These are phyloP conservation scores for Phaenicophaeus curvirostris DNA, from an alignment of 2,797 vertebrate genomes.

Conservation along the genomic window DNA sequence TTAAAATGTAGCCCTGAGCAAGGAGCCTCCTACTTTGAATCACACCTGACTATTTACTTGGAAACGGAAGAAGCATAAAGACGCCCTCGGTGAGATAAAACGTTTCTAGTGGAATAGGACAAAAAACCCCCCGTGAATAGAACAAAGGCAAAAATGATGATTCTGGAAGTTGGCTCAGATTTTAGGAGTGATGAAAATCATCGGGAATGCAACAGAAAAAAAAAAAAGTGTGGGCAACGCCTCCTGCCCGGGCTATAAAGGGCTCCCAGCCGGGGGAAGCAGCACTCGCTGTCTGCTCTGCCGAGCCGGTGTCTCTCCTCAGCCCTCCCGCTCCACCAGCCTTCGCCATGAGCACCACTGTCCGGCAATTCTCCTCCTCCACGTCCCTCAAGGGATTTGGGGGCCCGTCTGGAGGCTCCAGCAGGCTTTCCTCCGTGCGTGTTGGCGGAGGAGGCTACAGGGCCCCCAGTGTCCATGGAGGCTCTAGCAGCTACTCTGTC, in stretches of 20 bases:
- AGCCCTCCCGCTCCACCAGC: background rate
- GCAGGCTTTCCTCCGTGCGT: conserved; percentile 45
- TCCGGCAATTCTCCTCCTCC: conserved; percentile 70
- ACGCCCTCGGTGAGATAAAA: background rate
- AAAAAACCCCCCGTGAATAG: background rate
- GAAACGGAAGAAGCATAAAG: conserved; percentile 52
- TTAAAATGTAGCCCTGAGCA: conserved; percentile 61
- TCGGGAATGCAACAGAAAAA: conserved; percentile 28
- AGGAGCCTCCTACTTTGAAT: conserved; percentile 55
- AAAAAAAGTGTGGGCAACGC: conserved; percentile 10
- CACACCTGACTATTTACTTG: conserved; percentile 23
- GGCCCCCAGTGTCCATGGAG: conserved; percentile 69
- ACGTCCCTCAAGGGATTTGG: conserved; percentile 64
- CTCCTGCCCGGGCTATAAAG: conserved; percentile 64
- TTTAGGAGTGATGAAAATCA: conserved; percentile 54
- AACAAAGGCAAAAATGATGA: conserved; percentile 65
- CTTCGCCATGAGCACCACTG: conserved; percentile 32
- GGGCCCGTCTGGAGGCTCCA: conserved; percentile 38
- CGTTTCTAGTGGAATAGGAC: background rate
- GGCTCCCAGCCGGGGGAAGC: background rate
- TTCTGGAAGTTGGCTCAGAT: conserved; percentile 67
- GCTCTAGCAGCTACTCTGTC: conserved; percentile 44
- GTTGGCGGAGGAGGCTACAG: conserved; percentile 1
- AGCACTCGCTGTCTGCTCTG: background rate
- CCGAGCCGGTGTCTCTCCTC: background rate